Evolutionary conservation across 1,140 invertebrate species (phyloP), one percentile per base, ranked within the genome.

Genomic region (Steinernema khuongi): DNA sequence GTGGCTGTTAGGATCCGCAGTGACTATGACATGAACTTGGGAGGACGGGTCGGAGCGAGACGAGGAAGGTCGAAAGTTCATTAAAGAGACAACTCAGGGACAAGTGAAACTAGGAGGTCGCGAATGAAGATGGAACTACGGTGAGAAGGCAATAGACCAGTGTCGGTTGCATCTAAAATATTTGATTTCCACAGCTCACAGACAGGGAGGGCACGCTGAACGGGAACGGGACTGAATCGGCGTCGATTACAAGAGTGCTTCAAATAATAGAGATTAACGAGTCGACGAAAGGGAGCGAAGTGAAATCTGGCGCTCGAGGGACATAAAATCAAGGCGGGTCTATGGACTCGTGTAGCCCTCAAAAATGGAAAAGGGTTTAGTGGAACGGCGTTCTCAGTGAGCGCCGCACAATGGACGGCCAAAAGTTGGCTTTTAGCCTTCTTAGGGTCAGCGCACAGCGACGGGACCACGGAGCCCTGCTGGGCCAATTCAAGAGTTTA

Each of bases 11-110:
- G 50, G 50, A 22, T 60, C 50, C 26, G 70, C 70, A 22, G 70
- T 71, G 32, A 71, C 70, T 26, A 71, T 71, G 7, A 71, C 70
- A 22, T 44, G 70, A 41, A 71, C 70, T 32, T 31, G 68, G 31
- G 68, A 31, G 28, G 68, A 31, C 28, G 31, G 31, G 28, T 41
- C 68, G 7, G 31, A 60, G 50, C 50, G 50, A 26, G 50, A 60
- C 14, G 50, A 60, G 11, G 50, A 60, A 7, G 50, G 50, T 7
- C 19, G 50, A 26, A 14, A 60, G 50, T 60, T 60, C 50, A 60
- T 60, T 11, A 22, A 17, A 60, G 50, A 22, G 50, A 60, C 50
- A 7, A 41, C 7, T 41, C 7, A n/a, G n/a, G 36, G 7, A 41
- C 36, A 41, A 41, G n/a, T 7, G 36, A 41, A n/a, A 41, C 36